Evolutionary conservation across 2,797 vertebrate genomes (phyloP), one percentile per base, ranked within the genome.

Genomic region (Cheirogaleus major): DNA sequence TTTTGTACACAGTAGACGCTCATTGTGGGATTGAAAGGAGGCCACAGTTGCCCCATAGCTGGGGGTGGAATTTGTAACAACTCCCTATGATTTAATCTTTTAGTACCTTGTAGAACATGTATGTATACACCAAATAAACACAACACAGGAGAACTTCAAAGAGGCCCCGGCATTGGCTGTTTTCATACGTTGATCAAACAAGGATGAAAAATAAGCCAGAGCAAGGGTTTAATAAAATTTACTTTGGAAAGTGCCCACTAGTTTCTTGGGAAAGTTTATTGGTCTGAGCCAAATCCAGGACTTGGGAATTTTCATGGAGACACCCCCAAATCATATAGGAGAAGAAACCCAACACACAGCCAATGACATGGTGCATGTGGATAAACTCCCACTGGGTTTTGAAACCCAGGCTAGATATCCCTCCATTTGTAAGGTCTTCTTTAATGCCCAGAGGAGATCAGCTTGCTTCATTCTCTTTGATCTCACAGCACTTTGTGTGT

Each of bases 31-130:
- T 30, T 91, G 78, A 94, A 86, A 78, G 61, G 78, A 95, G 35
- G 73, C 73, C 59, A 61, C 3, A 30, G 93, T 96, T 97, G 69
- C 96, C 22, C 89, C 81, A 80, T 65, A 92, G 70, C 50, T 85
- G 93, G 75, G 84, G 93, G 96, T 97, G 93, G 94, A 95, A 95
- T 96, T 97, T 95, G 73, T 95, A 97, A 95, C 85, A 96, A 95
- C 94, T 94, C 59, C 95, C 88, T 9, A 13, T 48, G 97, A 98
- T 97, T 97, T 97, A 90, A 94, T 98, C 97, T 98, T 98, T 96
- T 96, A 96, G 85, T 92, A 72, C 85, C 95, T 97, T 96, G 95
- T 97, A 94, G 85, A 86, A 96, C 96, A 97, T 83, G 90, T 63
- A 92, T 84, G 41, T 79, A 93, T 88, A 93, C 82, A 97, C 70